A percentile compares a stretch with the other conserved stretches of the same genome.
Conservation (phyloP, 2,888 invertebrate genomes). For the Caenorhabditis imperialis region DNA sequence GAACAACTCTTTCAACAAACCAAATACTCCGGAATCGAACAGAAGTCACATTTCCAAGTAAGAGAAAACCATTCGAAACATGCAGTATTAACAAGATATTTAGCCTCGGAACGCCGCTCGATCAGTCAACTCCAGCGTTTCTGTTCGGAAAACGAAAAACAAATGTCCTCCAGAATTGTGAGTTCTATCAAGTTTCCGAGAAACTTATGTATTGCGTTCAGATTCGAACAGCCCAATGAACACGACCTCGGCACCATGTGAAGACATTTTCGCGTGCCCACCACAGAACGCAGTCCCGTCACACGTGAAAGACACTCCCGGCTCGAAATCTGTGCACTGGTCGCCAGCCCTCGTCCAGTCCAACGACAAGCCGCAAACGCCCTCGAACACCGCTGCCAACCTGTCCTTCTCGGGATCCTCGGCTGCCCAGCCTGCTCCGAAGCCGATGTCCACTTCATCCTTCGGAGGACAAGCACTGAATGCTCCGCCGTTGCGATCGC, state of each 20-base stretch:
- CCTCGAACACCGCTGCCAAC: conserved; percentile 2
- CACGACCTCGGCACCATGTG: conserved; percentile 55
- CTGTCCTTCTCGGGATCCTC: conserved; percentile 10
- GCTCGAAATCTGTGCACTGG: conserved; percentile 60
- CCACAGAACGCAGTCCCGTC: conserved; percentile 47
- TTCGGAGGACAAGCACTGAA: conserved; percentile 40
- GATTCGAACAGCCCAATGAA: conserved; percentile 47
- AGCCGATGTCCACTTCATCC: conserved; percentile 24
- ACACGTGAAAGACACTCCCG: conserved; percentile 58
- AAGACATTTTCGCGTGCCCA: conserved; percentile 64
- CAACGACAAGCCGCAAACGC: conserved; percentile 8
- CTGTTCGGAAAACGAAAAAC: conserved; percentile 43
- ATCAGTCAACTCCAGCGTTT: conserved; percentile 50
- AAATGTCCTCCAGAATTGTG: conserved; percentile 17
- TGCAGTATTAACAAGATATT: neutral
- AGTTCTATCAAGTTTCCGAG: conserved; percentile 1
- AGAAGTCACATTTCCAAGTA: conserved; percentile 24
- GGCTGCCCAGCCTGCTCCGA: neutral
- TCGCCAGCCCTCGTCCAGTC: conserved; percentile 59
- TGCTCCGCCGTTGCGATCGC: conserved; percentile 52
- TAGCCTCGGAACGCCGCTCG: conserved; percentile 45
- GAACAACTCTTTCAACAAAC: conserved; percentile 17
- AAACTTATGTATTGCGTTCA: conserved; percentile 27
- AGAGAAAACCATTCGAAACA: neutral
- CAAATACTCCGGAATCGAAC: conserved; percentile 22